Base-by-base conservation (phyloP, 1,140 invertebrate genomes). In the Triops cancriformis region DNA sequence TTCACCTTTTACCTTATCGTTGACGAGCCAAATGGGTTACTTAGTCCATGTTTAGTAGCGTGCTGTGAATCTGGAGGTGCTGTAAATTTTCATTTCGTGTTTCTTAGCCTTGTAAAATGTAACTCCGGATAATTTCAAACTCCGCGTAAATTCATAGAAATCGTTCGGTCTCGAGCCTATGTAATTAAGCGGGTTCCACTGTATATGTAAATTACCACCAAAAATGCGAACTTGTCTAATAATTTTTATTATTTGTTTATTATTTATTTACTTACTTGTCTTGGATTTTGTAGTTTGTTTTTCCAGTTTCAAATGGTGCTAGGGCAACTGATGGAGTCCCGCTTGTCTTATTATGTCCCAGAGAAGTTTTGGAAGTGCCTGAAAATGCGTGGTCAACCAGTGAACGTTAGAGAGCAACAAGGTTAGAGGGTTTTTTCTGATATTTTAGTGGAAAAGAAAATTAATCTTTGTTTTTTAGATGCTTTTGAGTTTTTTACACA, bases 401-500 rank as follows among this genome's bases (percentile, higher is more conserved):
- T 89, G 26, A 89, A 89, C 82, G 83, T 89, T 41, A 80, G 88
- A 78, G 89, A 90, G 80, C 89, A 89, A 81, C 89, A 89, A 82
- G 81, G 81, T 82, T 37, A 37, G 7, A 37, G 7, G 31, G 43
- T n/a, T 14, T 10, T 28, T 77, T 45, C 14, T 11, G 28, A n/a
- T 7, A 12, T 42, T 31, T 4, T 74, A 76, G 14, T 31, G 31
- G 3, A 23, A 10, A 6, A n/a, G 28, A n/a, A 23, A n/a, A 76
- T 26, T 73, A 73, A 64, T 80, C 64, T 42, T 26, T 73, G 1
- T 18, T 64, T 74, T 80, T 7, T 77, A 81, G 89, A 89, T 84
- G 88, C 89, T 27, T 84, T 89, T 80, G 89, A 89, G 81, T 89
- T 89, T 81, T 90, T 85, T 77, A 85, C 83, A 11, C 82, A 84